Conservation (phyloP, 2,797 vertebrate genomes). For the Tokudaia tokunoshimensis region DNA sequence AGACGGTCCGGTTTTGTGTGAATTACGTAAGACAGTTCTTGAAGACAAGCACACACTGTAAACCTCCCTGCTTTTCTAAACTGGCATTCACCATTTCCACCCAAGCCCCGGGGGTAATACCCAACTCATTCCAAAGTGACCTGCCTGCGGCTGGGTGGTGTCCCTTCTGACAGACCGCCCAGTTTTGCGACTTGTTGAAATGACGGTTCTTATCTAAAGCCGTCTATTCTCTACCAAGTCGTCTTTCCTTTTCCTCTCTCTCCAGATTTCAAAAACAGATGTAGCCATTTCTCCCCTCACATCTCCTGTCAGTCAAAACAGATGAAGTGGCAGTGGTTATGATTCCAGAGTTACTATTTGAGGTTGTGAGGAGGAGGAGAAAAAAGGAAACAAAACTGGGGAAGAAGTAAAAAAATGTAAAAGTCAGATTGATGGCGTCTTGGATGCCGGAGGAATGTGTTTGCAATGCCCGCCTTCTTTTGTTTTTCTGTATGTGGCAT, state of each 20-base stretch:
- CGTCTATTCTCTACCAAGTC: background rate
- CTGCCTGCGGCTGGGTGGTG: background rate
- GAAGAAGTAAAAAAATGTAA: slow-evolving; percentile 8
- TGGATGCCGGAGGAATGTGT: background rate
- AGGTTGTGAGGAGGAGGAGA: background rate
- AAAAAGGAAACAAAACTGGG: background rate
- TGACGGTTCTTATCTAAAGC: background rate
- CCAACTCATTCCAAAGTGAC: slow-evolving; percentile 35
- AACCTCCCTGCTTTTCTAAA: slow-evolving; percentile 52
- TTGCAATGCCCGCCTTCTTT: background rate
- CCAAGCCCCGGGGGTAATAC: background rate
- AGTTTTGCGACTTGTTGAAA: slow-evolving; percentile 14
- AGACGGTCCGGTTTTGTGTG: background rate
- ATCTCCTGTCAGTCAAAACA: slow-evolving; percentile 27
- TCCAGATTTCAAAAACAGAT: slow-evolving; percentile 36
- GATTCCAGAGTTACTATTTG: background rate
- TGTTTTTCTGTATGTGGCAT: background rate
- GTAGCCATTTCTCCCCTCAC: background rate
- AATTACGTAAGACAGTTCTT: slow-evolving; percentile 28
- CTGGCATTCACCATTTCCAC: slow-evolving; percentile 12
- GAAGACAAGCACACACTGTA: background rate
- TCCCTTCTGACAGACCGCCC: background rate
- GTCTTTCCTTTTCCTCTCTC: background rate
- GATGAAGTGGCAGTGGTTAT: background rate
- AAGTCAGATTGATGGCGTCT: background rate